Evolutionary conservation across 2,113 vertebrate species (phyloP), one percentile per base, ranked within the genome.

Genomic region (Chiloscyllium plagiosum): DNA sequence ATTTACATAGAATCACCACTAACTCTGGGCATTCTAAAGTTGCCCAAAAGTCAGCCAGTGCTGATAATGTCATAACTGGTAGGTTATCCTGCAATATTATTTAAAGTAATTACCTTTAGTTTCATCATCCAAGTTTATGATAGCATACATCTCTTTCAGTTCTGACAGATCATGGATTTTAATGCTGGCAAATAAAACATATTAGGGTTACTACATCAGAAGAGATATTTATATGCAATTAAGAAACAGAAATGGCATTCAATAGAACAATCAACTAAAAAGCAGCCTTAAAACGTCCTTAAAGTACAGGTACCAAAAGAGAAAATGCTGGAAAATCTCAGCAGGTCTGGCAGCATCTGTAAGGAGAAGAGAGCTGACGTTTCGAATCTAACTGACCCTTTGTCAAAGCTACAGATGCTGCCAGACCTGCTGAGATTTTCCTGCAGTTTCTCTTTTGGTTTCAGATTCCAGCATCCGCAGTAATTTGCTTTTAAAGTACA

Each of bases 131-230:
- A 99, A 97, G 50, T 97, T 98, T 97, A 99, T 97, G 95, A 99
- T 98, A 93, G 98, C 98, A 97, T 98, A 99, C 97, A 99, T 99
- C 96, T 99, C 98, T 96, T 98, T 99, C 96, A 99, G 97, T 96
- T 99, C 98, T 96, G 98, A 98, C 97, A 99, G 97, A 96, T 99
- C 99, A 86, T 99, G 99, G 96, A 99, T 99, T 98, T 99, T 99
- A 96, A 99, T 98, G 96, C 99, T 99, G 97, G 90, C 98, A 97
- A 80, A 96, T 89, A 97, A 97, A 96, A 76, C 4, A 70, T 72
- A 61, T 65, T 66, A 90, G 90, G 33, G 95, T 86, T 50, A 94
- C 33, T 92, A 42, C 17, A 76, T 50, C 68, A 95, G 69, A 95
- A 52, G 42, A 76, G 42, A 95, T 12, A 95, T 29, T 42, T 83